Evolutionary conservation across 2,113 vertebrate species (phyloP), one percentile per base, ranked within the genome.

Genomic region (Bucco capensis): DNA sequence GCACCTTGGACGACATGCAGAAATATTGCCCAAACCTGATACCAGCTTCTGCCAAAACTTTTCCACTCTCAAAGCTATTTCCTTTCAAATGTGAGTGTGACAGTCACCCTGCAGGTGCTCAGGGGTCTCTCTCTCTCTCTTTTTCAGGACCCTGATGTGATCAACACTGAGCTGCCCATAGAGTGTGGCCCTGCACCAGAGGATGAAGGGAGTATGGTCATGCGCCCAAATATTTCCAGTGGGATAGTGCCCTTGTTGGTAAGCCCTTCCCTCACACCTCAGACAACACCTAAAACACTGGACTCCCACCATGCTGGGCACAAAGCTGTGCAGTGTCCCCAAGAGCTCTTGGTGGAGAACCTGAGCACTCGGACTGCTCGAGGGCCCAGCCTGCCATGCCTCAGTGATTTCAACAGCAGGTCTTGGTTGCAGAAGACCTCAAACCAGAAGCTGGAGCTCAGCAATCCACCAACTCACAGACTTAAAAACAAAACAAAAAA

Each of bases 401-500:
- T 96, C 92, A 90, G 83, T 2, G 88, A 97, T 51, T 74, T 83
- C 78, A 92, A 25, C 88, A 94, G 74, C 0, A 75, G 71, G 19
- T 42, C 89, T 3, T 96, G 96, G 96, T 79, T 96, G 23, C 95
- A 89, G 75, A 95, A 96, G 88, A 93, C 62, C 95, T 97, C 76
- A 72, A 98, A 49, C 93, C 97, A 96, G 94, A 98, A 90, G 65
- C 10, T 96, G 88, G 96, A 98, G 84, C 96, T 97, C 84, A 96
- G 94, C 83, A 97, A 97, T 95, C 97, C 70, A 94, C 95, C 70
- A 84, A 92, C 92, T 27, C 98, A 98, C 92, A 98, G 95, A 97
- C 94, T 98, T 84, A 98, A 98, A 94, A 99, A 99, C 95, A 98
- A 99, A 97, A 98, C 98, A 4, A 98, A 98, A 97, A 98, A 98